These are phyloP conservation scores for Parazoanthus darwini DNA, from an alignment of 92 coral and sea anemone genomes.

Conservation along the genomic window DNA sequence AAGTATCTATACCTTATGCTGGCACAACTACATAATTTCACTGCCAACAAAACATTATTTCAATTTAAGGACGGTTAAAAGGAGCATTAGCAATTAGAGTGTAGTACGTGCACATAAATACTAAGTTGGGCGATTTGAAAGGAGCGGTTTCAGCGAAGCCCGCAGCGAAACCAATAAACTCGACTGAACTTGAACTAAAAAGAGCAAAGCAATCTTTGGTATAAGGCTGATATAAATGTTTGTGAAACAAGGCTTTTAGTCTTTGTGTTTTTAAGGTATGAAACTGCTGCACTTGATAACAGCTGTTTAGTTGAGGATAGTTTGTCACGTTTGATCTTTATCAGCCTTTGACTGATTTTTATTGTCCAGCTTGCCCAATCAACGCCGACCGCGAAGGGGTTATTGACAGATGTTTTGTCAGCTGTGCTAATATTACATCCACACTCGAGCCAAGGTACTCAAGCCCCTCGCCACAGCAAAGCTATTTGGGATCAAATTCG, in stretches of 20 bases:
- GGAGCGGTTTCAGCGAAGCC: no score
- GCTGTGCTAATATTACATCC: neutral
- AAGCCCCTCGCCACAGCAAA: neutral
- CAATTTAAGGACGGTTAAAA: no score
- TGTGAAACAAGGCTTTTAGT: neutral
- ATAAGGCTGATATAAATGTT: neutral
- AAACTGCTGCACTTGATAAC: no score
- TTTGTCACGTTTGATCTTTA: neutral
- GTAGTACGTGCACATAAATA: no score
- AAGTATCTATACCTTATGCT: no score
- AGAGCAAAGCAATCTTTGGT: neutral
- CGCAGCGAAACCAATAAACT: no score
- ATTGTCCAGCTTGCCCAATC: neutral
- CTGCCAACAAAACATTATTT: no score
- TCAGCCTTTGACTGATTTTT: neutral
- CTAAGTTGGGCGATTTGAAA: no score
- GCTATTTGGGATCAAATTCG: conserved; percentile 7
- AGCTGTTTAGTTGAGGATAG: no score
- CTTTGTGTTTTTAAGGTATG: neutral
- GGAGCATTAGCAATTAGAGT: no score
- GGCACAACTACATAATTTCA: no score
- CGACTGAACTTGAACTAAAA: no score
- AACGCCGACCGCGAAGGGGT: neutral
- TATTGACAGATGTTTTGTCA: conserved; percentile 15
- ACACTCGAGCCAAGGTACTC: neutral